Evolutionary conservation across 2,888 invertebrate species (phyloP), one percentile per base, ranked within the genome.

Genomic region (Acrobasis consociella): DNA sequence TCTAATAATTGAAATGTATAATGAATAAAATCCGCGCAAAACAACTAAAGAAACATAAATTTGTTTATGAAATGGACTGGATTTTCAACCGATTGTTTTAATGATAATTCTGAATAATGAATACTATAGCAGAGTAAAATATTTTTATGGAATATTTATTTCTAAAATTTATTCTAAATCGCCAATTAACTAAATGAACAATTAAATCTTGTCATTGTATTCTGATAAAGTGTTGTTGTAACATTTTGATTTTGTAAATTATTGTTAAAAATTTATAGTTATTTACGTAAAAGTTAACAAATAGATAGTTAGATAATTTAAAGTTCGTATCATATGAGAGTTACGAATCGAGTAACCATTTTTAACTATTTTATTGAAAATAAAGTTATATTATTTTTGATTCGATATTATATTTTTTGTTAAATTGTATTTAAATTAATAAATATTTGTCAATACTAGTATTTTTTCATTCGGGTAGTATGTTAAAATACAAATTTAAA

Each of bases 231-330:
- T 56, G 38, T 62, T 59, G 56, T 67, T 60, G 46, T 62, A 55
- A 49, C 37, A 58, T 67, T 65, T 56, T 66, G 65, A 67, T 75
- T 78, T 75, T 85, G 81, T 85, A 82, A 79, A 82, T 77, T 82
- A 81, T 79, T 85, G 80, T 83, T 83, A 78, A 72, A 69, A 67
- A 67, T 72, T 72, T 74, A 78, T 79, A 80, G 79, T 74, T 77
- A 77, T 75, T 76, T 80, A 74, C 70, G 73, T 79, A 76, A 75
- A 77, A 70, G 67, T 71, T 72, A 75, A 69, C 22, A 49, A 49
- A 72, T 72, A 74, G 72, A 74, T 72, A 70, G 68, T 69, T 76
- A 74, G 70, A 70, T 72, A 74, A 70, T 71, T 65, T 63, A 68
- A 73, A 68, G 67, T 67, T 66, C 37, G 55, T 55, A 49, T 58